Percentiles rank a stretch among this genome's conserved stretches.
phyloP scores from a whole-genome alignment of 2,797 vertebrate genomes.

The Rhinoraja longicauda region DNA sequence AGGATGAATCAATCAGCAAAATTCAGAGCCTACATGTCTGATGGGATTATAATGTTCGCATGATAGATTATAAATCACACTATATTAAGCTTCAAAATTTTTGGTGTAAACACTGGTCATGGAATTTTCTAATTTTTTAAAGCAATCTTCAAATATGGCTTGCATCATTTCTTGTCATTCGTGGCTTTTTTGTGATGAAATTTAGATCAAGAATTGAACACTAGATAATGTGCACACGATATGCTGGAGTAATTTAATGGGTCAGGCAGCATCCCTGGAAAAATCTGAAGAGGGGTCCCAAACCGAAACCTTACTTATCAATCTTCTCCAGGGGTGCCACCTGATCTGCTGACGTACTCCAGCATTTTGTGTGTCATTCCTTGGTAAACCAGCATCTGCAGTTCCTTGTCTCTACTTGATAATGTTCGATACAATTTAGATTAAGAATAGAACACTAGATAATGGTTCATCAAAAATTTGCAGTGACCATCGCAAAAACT shows the following conservation, averaged over 20 bases:
- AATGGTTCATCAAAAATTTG: background rate
- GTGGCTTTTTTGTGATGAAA: background rate
- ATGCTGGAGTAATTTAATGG: no score
- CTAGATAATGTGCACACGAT: background rate
- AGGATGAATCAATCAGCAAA: slow-evolving; percentile 52
- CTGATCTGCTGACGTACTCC: no score
- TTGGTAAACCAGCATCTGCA: no score
- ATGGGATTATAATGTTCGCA: slow-evolving; percentile 52
- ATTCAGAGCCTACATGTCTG: slow-evolving; percentile 49
- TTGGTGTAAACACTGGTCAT: background rate
- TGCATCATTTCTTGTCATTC: background rate
- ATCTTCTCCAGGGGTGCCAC: no score
- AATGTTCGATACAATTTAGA: background rate
- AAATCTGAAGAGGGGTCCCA: no score
- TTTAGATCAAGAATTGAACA: background rate
- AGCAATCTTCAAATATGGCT: background rate
- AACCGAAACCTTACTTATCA: no score
- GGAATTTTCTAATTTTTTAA: background rate
- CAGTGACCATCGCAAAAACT: background rate
- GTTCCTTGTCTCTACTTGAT: background rate
- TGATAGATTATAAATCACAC: slow-evolving; percentile 50
- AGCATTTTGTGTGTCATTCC: no score
- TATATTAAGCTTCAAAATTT: background rate
- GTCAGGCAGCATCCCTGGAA: no score
- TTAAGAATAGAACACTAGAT: background rate